Evolutionary conservation across 2,888 invertebrate genomes (phyloP), one percentile per base, ranked within the genome.

Genomic region (Drosophila subquinaria): DNA sequence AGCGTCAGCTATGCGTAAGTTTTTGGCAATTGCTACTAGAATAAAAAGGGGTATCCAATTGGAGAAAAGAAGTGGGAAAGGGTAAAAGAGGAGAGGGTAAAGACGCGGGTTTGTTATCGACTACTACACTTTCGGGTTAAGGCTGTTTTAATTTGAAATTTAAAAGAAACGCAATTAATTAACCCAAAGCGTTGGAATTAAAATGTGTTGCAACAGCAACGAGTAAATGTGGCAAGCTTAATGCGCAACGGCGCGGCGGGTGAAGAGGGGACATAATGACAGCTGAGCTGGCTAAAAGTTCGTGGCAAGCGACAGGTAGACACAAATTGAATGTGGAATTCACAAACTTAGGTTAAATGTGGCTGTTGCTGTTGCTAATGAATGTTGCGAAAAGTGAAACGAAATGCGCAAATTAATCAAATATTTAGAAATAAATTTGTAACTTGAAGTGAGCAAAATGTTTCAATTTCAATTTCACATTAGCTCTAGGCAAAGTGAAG

Each of bases 91-190:
- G 20, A n/a, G n/a, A 6, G 17, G 27, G 38, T 8, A 47, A 13
- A 23, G 38, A 30, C 30, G 30, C 6, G 6, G 30, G 30, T 11
- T 62, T 9, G n/a, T 36, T 38, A 27, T 62, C 42, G 59, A 20
- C 48, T 45, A 20, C 48, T 42, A 55, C 15, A n/a, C 15, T 43
- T 64, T 50, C 45, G 60, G 76, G 57, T 72, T 70, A 62, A 65
- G 80, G 53, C 57, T 67, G 83, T 74, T 85, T 87, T 82, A 85
- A 87, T 86, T 88, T 81, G 69, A 76, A 74, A 84, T 88, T 88
- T 57, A 69, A 87, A 76, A 76, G 73, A 73, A 84, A 71, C 73
- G 66, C 83, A 86, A 86, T 86, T 87, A 87, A 87, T 88, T 88
- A 86, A 81, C 70, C 68, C 74, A 68, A 69, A 79, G 81, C 73